Conservation (phyloP, 1,140 invertebrate genomes). For the Stegodyphus mimosarum region DNA sequence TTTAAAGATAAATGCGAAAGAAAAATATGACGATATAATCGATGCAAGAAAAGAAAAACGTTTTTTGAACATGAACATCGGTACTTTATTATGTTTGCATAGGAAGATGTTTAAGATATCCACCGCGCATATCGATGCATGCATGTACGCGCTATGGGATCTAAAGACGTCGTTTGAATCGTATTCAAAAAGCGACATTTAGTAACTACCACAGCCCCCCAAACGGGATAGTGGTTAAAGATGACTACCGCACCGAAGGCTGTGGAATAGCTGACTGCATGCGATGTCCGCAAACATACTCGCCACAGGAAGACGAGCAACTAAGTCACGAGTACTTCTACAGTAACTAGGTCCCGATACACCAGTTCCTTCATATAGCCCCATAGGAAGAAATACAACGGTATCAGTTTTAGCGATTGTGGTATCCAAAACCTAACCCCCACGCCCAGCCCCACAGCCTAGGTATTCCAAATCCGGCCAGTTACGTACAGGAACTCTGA, state of each 20-base stretch:
- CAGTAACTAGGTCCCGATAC: neutral
- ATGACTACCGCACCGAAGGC: too few relatives aligned
- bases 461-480: neutral
- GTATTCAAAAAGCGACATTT: too few relatives aligned
- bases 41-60: neutral
- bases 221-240: too few relatives aligned
- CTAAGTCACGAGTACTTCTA: neutral
- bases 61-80: neutral
- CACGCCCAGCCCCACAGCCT: neutral
- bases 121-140: neutral
- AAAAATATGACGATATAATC: neutral
- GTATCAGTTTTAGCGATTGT: neutral
- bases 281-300: neutral
- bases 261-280: neutral
- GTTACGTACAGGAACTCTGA: neutral
- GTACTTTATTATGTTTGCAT: neutral
- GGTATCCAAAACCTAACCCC: neutral
- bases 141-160: neutral
- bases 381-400: neutral
- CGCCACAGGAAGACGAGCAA: neutral
- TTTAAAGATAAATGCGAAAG: neutral
- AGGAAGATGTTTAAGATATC: neutral
- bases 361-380: neutral
- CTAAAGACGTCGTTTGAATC: too few relatives aligned
- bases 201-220: too few relatives aligned